Evolutionary conservation across 2,797 vertebrate species (phyloP), one percentile per base, ranked within the genome.

Genomic region (Microchirus variegatus): DNA sequence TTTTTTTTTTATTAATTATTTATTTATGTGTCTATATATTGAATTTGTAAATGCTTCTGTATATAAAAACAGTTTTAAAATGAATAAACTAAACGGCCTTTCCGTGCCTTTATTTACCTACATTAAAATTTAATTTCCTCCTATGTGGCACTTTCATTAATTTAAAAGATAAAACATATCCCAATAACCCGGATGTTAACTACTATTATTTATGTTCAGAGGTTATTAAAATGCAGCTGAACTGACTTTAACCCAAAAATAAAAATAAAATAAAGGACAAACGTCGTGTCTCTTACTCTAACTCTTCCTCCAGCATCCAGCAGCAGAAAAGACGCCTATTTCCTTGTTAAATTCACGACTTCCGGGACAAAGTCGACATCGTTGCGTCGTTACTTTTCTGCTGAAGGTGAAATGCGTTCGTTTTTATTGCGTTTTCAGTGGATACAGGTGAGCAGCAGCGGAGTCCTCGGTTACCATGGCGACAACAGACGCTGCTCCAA

Each of bases 401-500:
- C 3, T 2, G 45, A 22, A 16, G 1, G 9, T 17, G n/a, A 1
- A 17, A 12, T 59, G 78, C 10, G 63, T 80, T 1, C 47, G n/a
- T 2, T 10, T 10, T 42, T 1, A 2, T 9, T 8, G 1, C 26
- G 2, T 58, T 41, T 51, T 36, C 5, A 44, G 38, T 81, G 81
- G 90, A 88, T 86, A 60, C 15, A n/a, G 15, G 14, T 8, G 3
- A 46, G 43, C 61, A 22, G 58, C 59, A 2, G 64, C 38, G 10
- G 5, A 14, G 10, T 15, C 63, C 5, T 0, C 4, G 17, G 78
- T 91, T 84, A 45, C 83, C 72, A 85, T 87, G 81, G 88, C 46
- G 53, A 90, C 87, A 71, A 45, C 19, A 35, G 87, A 91, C 87
- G 90, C 92, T 63, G 1, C 15, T 61, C 35, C 41, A 54, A 46